A percentile compares a stretch with the other conserved stretches of the same genome.
phyloP scores from a whole-genome alignment of 64 coral and sea anemone genomes.

The Cladopsammia gracilis region DNA sequence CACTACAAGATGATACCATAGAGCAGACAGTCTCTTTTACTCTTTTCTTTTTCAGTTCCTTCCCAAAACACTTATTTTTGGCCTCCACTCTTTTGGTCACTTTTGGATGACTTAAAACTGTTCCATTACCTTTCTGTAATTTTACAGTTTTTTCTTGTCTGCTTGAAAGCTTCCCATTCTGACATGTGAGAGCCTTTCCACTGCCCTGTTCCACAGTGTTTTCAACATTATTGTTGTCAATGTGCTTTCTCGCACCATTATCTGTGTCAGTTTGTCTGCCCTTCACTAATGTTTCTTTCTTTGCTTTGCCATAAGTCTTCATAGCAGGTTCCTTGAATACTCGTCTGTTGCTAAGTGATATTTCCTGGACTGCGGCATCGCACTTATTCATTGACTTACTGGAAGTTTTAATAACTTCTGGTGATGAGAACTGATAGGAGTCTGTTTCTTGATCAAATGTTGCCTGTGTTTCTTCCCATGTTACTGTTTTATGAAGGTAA shows the following conservation, averaged over 20 bases:
- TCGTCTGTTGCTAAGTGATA: neutral
- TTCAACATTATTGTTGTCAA: neutral
- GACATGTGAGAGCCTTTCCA: neutral
- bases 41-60: neutral
- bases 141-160: neutral
- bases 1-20: neutral
- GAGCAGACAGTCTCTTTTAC: neutral
- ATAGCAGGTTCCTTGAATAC: neutral
- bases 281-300: neutral
- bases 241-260: neutral
- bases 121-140: neutral
- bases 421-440: constrained; percentile 43
- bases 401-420: neutral
- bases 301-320: neutral
- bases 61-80: constrained; percentile 35
- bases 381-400: constrained; percentile 19
- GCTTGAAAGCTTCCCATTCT: neutral
- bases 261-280: neutral
- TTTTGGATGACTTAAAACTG: neutral
- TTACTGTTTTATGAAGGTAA: neutral
- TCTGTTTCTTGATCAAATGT: constrained; percentile 10
- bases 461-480: constrained; percentile 25
- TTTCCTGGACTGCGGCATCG: neutral
- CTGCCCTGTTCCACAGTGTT: neutral
- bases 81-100: neutral